Evolutionary conservation across 2,113 vertebrate genomes (phyloP).

Genomic region (Galemys pyrenaicus): DNA sequence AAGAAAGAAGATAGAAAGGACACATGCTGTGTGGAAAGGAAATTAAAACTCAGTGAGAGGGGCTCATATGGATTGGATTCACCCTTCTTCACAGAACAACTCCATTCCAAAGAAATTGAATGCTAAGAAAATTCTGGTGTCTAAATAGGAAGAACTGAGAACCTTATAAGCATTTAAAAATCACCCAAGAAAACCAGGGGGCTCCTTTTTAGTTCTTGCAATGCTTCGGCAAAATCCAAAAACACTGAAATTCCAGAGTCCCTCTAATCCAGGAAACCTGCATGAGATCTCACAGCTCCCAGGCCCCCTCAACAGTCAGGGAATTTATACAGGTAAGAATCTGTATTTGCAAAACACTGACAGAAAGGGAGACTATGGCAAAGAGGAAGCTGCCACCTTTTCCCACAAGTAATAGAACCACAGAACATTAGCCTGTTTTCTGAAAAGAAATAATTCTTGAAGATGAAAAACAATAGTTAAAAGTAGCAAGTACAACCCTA

Average conservation of each 20-base stretch:
- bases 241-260: neutral
- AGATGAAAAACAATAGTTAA: neutral
- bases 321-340: too few species aligned
- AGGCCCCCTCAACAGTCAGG: neutral
- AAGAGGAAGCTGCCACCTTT: neutral
- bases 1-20: conserved; percentile 13
- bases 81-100: conserved; percentile 3
- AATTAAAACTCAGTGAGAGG: neutral
- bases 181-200: neutral
- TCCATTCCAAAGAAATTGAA: conserved; percentile 46
- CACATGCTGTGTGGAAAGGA: neutral
- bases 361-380: neutral
- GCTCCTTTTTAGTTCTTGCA: neutral
- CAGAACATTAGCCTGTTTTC: neutral
- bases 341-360: neutral
- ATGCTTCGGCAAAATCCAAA: neutral
- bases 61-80: neutral
- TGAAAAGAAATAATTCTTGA: neutral
- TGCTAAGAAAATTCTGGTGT: neutral
- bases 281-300: neutral
- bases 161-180: neutral
- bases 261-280: neutral
- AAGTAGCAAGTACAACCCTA: neutral
- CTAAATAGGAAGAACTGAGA: conserved; percentile 51
- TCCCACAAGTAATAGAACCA: neutral